Base-by-base conservation (phyloP, 2,113 vertebrate species). In the Dissostichus mawsoni region DNA sequence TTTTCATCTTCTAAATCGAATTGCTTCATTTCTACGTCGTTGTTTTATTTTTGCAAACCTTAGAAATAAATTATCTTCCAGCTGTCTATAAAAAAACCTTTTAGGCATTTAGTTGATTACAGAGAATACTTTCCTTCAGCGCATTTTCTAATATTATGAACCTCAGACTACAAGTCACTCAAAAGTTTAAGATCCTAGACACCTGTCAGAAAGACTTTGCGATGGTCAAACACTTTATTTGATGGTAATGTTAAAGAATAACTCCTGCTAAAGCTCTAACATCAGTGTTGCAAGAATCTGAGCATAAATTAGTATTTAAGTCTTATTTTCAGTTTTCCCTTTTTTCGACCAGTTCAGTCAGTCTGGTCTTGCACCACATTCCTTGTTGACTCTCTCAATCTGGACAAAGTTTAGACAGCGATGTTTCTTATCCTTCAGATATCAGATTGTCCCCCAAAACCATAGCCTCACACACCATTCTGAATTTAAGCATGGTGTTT, bases 401-500 rank as follows among this genome's bases (percentile, higher is more conserved):
- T 57, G 68, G 8, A 70, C 10, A 59, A 59, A 48, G 20, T 18
- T 14, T 25, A 20, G 33, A 7, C 13, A n/a, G 17, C n/a, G 11
- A 51, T 2, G 18, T 41, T 45, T 36, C 10, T 3, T 45, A 47
- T 64, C 2, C 50, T 29, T 64, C 14, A 45, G n/a, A 53, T 44
- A 41, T 52, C 16, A 17, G 13, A 13, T 41, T 29, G 29, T 45
- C 5, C 7, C 20, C 20, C n/a, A 2, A 20, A 25, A n/a, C 58
- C 2, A 13, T 5, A 9, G 14, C 20, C 33, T 55, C 10, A n/a
- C 8, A n/a, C 23, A 1, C 63, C 52, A 47, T 61, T 63, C 53
- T 66, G 74, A 52, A 72, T 72, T 45, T 64, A 47, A 69, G 53
- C 52, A 13, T 4, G 10, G 17, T 78, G 75, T 84, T 83, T 82